Evolutionary conservation across 2,113 vertebrate genomes (phyloP), one percentile per base, ranked within the genome.

Genomic region (Plecturocebus donacophilus): DNA sequence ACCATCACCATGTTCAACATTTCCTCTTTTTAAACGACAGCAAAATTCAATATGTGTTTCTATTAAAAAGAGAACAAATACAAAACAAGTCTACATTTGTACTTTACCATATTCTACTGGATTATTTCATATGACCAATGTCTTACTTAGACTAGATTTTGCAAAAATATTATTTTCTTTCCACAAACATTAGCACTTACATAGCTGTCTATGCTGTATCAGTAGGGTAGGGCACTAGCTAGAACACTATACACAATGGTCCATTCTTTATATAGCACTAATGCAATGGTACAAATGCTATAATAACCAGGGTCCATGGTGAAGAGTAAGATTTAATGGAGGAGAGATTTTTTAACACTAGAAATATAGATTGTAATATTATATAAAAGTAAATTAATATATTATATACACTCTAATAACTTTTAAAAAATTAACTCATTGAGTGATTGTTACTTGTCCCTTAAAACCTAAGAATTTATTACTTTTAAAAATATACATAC

Each of bases 21-120:
- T 99, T 96, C 99, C 99, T 99, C 99, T 99, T 97, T 98, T 99
- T 97, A 99, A 98, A 98, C 99, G 99, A 98, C 99, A 99, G 98
- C 99, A 99, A 98, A 99, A 99, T 87, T 99, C 99, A 96, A 99
- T 98, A 96, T 99, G 99, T 45, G 98, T 99, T 97, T 99, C 99
- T 32, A 96, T 99, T 99, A 97, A 93, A 98, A 98, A 56, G 81
- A 97, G 96, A 58, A 96, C 68, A 64, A 40, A 66, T 1, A 47
- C 61, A 64, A 47, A 95, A 30, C 19, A 95, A n/a, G 20, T 64
- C 84, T 82, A 52, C 47, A 52, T 49, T 64, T 68, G 19, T 45
- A 70, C 45, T 97, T 83, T 0, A 80, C 20, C 75, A 95, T 0
- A 1, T 64, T 90, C 49, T 27, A 35, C 12, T 19, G 30, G 68